Conservation (phyloP, 2,113 vertebrate genomes). For the Anser cygnoides region DNA sequence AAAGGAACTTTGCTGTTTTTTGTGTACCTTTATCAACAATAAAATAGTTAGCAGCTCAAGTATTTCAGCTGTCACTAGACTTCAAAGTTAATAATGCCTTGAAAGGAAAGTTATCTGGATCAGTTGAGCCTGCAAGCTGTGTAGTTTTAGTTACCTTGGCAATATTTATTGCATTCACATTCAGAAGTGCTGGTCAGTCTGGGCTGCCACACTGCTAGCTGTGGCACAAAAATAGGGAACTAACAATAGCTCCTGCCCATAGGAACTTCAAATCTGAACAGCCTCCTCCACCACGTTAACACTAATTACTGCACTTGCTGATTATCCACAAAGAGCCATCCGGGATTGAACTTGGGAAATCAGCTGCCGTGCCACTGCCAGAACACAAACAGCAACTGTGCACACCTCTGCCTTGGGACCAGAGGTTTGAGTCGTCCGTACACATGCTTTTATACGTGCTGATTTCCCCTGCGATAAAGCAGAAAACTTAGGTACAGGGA, state of each 20-base stretch:
- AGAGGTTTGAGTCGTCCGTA: neutral
- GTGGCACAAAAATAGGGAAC: neutral
- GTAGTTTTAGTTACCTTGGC: neutral
- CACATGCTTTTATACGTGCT: accelerated
- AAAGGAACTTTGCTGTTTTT: neutral
- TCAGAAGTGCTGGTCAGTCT: neutral
- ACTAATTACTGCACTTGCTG: neutral
- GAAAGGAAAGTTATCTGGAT: neutral
- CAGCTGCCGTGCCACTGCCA: neutral
- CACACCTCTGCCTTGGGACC: neutral
- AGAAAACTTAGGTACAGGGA: neutral
- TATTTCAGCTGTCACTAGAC: neutral
- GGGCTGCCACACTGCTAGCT: neutral
- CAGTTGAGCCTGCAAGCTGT: neutral
- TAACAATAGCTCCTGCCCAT: neutral
- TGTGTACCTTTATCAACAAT: neutral
- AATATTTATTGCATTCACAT: neutral
- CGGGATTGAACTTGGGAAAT: neutral
- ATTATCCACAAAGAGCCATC: accelerated
- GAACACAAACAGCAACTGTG: neutral
- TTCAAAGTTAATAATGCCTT: neutral
- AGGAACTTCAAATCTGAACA: neutral
- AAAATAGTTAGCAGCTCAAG: neutral
- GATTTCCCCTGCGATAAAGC: neutral
- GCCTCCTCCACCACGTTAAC: neutral